Base-by-base conservation (phyloP, 2,888 invertebrate species). In the Diadegma fenestrale region DNA sequence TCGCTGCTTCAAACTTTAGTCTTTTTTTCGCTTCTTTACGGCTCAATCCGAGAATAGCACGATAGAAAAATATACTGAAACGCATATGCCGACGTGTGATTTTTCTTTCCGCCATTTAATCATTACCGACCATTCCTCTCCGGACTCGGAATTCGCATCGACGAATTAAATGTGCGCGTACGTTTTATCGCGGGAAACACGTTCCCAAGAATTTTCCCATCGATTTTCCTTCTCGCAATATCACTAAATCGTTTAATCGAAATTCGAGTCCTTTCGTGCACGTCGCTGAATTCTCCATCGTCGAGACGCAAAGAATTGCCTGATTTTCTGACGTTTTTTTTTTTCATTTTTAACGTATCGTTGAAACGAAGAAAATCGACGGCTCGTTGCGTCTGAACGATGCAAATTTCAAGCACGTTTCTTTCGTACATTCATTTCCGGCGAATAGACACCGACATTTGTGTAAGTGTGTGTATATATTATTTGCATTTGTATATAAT, bases 51-150 rank as follows among this genome's bases (percentile, higher is more conserved):
- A 87, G 82, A 88, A 84, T 86, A 82, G 85, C 86, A 82, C 81
- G 86, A 91, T 90, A 91, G 88, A 90, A 91, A 88, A 90, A 90
- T 91, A 91, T 88, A 88, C 89, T 88, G 88, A 91, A 90, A 88
- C 84, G 89, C 88, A 82, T 88, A 89, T 82, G 84, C 87, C 82
- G 86, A 86, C 80, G 82, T 83, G 68, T 82, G 80, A 58, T 26
- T 82, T 71, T 76, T 76, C 79, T 72, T 68, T 80, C 72, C 51
- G 33, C 26, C 45, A 37, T 41, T 71, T n/a, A n/a, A 22, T 43
- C 22, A 64, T 45, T 69, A 73, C 37, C 51, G 43, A 77, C 66
- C 33, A 10, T 73, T 51, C 51, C 43, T 17, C 43, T 17, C 37
- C 48, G 66, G 58, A 77, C 80, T 76, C 80, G 85, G 76, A 77